Percentiles rank a stretch among this genome's conserved stretches.
phyloP scores from a whole-genome alignment of 2,797 vertebrate genomes.

The Myotis myotis region DNA sequence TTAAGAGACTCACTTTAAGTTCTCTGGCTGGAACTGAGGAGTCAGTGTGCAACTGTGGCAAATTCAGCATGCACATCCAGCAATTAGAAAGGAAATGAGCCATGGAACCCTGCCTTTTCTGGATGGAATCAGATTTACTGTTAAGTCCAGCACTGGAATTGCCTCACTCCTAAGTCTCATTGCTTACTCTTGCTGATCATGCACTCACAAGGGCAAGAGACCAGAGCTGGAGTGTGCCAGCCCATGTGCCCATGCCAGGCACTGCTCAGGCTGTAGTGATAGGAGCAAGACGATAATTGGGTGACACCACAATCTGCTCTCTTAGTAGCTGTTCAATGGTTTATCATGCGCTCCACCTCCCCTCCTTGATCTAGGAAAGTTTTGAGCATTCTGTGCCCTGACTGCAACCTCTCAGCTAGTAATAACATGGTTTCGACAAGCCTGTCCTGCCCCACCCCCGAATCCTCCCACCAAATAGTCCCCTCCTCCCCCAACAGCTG shows the following conservation, averaged over 20 bases:
- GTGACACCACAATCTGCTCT: not conserved
- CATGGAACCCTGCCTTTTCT: not conserved
- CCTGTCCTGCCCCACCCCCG: not conserved
- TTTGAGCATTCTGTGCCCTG: constrained; percentile 8
- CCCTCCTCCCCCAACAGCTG: constrained; percentile 31
- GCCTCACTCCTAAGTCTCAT: not conserved
- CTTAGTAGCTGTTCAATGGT: not conserved
- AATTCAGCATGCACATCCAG: not conserved
- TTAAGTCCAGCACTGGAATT: not conserved
- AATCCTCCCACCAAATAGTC: not conserved
- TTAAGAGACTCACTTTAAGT: not conserved
- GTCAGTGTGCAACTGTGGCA: not conserved
- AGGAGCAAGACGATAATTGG: not conserved
- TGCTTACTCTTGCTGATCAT: not conserved
- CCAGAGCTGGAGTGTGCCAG: not conserved
- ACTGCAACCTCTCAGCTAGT: constrained; percentile 32
- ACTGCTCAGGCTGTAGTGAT: not conserved
- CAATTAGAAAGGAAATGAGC: not conserved
- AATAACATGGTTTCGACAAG: constrained; percentile 1
- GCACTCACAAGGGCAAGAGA: not conserved
- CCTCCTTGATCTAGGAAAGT: not conserved
- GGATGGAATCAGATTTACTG: not conserved
- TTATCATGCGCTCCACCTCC: not conserved
- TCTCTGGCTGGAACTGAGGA: not conserved
- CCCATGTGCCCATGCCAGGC: not conserved